Conservation (phyloP, 1,140 invertebrate genomes). For the Ostrea denselamellosa region DNA sequence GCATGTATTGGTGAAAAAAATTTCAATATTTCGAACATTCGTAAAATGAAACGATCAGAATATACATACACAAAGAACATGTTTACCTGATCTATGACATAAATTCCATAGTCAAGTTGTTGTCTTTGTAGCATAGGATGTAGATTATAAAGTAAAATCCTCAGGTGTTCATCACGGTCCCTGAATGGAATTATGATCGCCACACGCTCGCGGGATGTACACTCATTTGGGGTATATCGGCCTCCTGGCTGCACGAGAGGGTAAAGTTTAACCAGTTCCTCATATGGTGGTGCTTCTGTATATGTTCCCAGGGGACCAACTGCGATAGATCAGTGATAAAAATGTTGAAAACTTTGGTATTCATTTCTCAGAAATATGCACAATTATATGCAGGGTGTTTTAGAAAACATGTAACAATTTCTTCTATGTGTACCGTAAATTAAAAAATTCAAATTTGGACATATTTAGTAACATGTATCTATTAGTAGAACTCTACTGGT, state of each 20-base stretch:
- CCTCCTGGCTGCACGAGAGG: slow-evolving; percentile 60
- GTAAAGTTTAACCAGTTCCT: slow-evolving; percentile 44
- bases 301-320: slow-evolving; percentile 54
- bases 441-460: no score
- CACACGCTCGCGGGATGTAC: slow-evolving; percentile 60
- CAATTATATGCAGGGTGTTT: no score
- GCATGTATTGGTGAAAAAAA: neutral
- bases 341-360: neutral
- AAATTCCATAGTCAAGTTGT: slow-evolving; percentile 70
- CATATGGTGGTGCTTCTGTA: slow-evolving; percentile 24
- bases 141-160: slow-evolving; percentile 68
- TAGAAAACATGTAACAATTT: no score
- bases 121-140: slow-evolving; percentile 70
- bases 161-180: slow-evolving; percentile 66
- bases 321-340: slow-evolving; percentile 10
- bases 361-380: no score
- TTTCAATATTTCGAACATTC: no score
- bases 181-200: slow-evolving; percentile 71
- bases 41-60: no score
- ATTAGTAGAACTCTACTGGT: no score
- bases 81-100: slow-evolving; percentile 67
- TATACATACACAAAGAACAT: neutral
- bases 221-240: slow-evolving; percentile 60
- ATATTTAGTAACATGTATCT: no score
- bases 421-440: no score